These are phyloP conservation scores for Toxostoma redivivum DNA, from an alignment of 2,113 vertebrate species.

Conservation along the genomic window DNA sequence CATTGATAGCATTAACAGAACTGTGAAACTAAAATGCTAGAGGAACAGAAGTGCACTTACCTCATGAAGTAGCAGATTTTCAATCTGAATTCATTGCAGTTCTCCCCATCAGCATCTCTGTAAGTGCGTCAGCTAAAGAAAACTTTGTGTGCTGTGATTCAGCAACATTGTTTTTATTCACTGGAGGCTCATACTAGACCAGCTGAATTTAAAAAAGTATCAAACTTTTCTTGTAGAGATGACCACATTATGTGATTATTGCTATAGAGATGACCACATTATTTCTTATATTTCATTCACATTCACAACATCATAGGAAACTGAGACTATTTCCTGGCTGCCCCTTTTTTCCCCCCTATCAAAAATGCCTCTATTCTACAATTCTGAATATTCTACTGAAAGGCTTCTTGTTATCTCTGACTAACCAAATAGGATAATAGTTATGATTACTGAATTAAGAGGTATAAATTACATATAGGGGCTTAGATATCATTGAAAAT, in stretches of 20 bases:
- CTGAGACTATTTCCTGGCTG: neutral
- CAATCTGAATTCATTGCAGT: slow-evolving; percentile 79
- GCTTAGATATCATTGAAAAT: neutral
- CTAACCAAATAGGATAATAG: neutral
- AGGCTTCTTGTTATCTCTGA: neutral
- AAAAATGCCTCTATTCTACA: neutral
- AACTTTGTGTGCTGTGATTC: neutral
- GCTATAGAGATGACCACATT: neutral
- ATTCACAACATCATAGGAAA: neutral
- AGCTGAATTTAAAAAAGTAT: neutral
- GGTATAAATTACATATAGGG: neutral
- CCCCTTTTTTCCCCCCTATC: rapidly evolving
- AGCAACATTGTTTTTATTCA: neutral
- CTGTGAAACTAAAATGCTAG: neutral
- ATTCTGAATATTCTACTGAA: neutral
- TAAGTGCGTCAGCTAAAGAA: slow-evolving; percentile 87
- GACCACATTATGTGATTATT: neutral
- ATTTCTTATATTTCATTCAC: neutral
- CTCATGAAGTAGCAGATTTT: slow-evolving; percentile 98
- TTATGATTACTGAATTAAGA: neutral
- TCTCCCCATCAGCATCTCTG: slow-evolving; percentile 80
- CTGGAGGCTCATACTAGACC: neutral
- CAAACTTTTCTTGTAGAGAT: neutral
- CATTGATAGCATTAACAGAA: neutral
- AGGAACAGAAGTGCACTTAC: slow-evolving; percentile 69